Conservation (phyloP, 2,797 vertebrate genomes). For the Hapalemur alaotrensis region DNA sequence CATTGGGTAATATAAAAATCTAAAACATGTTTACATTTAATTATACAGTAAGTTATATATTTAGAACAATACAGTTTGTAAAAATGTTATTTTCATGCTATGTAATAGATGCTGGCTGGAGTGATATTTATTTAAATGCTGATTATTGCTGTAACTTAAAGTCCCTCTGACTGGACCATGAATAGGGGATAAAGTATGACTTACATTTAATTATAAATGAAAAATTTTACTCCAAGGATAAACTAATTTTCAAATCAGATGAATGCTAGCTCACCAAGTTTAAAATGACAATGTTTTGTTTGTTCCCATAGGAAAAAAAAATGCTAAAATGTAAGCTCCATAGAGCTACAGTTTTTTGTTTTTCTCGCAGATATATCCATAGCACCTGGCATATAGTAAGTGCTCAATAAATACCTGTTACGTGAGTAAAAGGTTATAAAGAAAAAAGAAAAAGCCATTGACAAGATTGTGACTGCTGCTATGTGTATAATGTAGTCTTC, state of each 20-base stretch:
- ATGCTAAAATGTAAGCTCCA: not conserved
- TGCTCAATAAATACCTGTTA: not conserved
- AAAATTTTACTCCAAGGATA: not conserved
- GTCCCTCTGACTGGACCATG: not conserved
- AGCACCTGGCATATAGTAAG: not conserved
- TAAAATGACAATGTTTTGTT: not conserved
- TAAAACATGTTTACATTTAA: not conserved
- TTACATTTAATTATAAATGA: conserved; percentile 35
- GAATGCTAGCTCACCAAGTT: not conserved
- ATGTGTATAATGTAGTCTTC: not conserved
- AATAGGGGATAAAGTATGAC: not conserved
- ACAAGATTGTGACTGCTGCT: not conserved
- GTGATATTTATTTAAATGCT: conserved; percentile 16
- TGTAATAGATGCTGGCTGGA: not conserved
- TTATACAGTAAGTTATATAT: not conserved
- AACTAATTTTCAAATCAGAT: not conserved
- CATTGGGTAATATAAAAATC: not conserved
- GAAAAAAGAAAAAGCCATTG: not conserved
- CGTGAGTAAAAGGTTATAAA: not conserved
- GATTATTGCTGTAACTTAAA: not conserved
- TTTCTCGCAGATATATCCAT: not conserved
- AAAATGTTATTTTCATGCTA: not conserved
- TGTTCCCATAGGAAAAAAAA: not conserved
- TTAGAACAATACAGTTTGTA: not conserved
- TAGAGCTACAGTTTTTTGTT: not conserved